A percentile compares a stretch with the other conserved stretches of the same genome.
Conservation (phyloP, 1,140 invertebrate genomes). For the Lepidurus packardi region DNA sequence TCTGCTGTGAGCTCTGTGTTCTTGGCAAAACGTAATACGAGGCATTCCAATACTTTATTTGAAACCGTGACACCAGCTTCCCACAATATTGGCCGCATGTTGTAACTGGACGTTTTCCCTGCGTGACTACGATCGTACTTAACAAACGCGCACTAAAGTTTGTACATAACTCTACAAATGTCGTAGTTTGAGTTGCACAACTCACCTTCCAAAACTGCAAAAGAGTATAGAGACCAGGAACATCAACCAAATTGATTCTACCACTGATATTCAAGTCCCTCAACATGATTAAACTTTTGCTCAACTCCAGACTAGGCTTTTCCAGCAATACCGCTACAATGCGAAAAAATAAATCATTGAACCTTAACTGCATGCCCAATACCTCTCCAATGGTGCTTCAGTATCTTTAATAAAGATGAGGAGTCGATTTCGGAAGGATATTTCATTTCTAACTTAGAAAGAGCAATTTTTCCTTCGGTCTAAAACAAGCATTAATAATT, state of each 20-base stretch:
- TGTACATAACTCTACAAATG: not conserved
- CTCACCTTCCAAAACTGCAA: constrained; percentile 61
- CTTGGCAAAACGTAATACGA: constrained; percentile 61
- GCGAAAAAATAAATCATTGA: not conserved
- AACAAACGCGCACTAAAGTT: constrained; percentile 52
- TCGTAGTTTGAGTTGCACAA: constrained; percentile 25
- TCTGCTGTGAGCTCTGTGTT: constrained; percentile 56
- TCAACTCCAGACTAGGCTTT: constrained; percentile 56
- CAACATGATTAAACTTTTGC: constrained; percentile 61
- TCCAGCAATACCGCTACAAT: constrained; percentile 41
- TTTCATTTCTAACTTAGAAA: constrained; percentile 42
- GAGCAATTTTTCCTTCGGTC: constrained; percentile 39
- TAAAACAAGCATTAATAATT: constrained; percentile 33
- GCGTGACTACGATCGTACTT: constrained; percentile 54
- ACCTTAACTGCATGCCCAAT: not conserved
- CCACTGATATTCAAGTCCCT: constrained; percentile 61
- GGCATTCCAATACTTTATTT: constrained; percentile 68
- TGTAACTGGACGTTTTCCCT: constrained; percentile 58
- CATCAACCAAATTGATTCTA: constrained; percentile 53
- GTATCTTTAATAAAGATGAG: constrained; percentile 54
- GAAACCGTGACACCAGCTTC: constrained; percentile 62
- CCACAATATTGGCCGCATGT: constrained; percentile 58
- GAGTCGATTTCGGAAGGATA: constrained; percentile 61
- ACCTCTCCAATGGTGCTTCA: constrained; percentile 42
- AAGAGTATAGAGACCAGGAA: constrained; percentile 57